Conservation (phyloP, 1,140 invertebrate genomes). For the Drosophila nigrodunni region DNA sequence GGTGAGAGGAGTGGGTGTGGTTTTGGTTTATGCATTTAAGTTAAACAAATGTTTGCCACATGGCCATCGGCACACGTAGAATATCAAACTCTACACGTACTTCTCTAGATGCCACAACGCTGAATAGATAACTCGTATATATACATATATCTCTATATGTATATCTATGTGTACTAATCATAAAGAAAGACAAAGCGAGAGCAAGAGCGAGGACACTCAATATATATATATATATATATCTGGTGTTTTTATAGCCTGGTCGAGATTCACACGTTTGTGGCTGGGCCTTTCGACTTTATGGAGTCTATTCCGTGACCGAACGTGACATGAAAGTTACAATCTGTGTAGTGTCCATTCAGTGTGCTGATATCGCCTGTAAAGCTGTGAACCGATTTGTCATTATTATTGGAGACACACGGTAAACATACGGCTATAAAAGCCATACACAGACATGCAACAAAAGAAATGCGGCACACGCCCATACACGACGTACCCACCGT, state of each 20-base stretch:
- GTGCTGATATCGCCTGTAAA: conserved; percentile 24
- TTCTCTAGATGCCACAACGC: background rate
- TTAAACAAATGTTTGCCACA: conserved; percentile 41
- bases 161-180: background rate
- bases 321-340: conserved; percentile 68
- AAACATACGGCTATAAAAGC: conserved; percentile 38
- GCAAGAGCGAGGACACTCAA: background rate
- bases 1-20: background rate
- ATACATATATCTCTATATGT: background rate
- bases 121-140: background rate
- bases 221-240: conserved; percentile 46
- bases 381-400: conserved; percentile 76
- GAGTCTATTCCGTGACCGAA: conserved; percentile 67
- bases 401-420: conserved; percentile 73
- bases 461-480: conserved; percentile 15
- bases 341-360: conserved; percentile 2
- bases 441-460: conserved; percentile 22
- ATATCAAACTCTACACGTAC: conserved; percentile 16
- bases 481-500: too few relatives aligned
- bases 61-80: conserved; percentile 11
- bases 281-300: conserved; percentile 70
- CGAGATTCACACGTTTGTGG: conserved; percentile 72
- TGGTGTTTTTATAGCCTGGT: conserved; percentile 64
- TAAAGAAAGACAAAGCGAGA: background rate
- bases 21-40: conserved; percentile 28